A percentile compares a stretch with the other conserved stretches of the same genome.
Conservation (phyloP, 2,797 vertebrate species). For the Chrosomus eos region DNA sequence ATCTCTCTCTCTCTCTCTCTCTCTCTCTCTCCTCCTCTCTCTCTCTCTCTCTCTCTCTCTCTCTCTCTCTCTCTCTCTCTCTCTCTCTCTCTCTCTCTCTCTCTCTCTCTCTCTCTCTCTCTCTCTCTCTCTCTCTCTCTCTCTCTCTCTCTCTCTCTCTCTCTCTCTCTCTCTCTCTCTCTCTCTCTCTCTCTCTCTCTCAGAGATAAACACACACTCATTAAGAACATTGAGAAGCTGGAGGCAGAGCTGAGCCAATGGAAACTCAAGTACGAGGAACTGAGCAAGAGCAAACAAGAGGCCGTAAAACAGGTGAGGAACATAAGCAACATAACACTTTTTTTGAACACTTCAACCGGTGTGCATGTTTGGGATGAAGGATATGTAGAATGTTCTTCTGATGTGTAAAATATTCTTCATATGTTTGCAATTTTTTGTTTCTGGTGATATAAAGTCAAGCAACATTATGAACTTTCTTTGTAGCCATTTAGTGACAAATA, state of each 20-base stretch:
- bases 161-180: constrained; percentile 8
- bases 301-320: constrained; percentile 90
- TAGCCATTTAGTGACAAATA: not conserved
- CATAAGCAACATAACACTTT: not conserved
- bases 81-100: constrained; percentile 4
- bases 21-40: constrained; percentile 57
- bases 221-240: constrained; percentile 92
- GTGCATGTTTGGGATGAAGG: not conserved
- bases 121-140: constrained; percentile 6
- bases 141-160: constrained; percentile 17
- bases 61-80: no score
- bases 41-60: no score
- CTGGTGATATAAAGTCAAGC: not conserved
- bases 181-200: constrained; percentile 31
- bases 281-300: constrained; percentile 93
- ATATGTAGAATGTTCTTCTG: not conserved
- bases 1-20: constrained; percentile 44
- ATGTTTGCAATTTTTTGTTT: not conserved
- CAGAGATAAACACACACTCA: constrained; percentile 91
- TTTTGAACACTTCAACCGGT: not conserved
- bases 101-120: constrained; percentile 3
- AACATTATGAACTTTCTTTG: not conserved
- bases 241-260: constrained; percentile 92
- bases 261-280: constrained; percentile 95
- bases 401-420: not conserved